Base-by-base conservation (phyloP, 2,797 vertebrate species). In the Melanotaenia maccullochi region DNA sequence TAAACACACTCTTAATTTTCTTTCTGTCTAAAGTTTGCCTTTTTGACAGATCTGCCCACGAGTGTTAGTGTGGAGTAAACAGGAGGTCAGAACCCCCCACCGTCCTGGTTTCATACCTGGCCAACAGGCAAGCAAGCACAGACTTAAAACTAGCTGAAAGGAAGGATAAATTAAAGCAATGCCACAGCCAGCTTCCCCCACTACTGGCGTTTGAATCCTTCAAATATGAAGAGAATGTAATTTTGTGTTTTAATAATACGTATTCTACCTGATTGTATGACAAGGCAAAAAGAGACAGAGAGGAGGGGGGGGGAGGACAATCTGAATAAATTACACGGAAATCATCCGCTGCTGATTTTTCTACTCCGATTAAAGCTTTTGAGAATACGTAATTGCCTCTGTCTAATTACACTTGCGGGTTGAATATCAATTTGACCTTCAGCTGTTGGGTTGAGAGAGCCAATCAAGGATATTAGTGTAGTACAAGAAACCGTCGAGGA, bases 361-460 rank as follows among this genome's bases (percentile, higher is more conserved):
- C 82, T 87, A 84, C 90, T 81, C 89, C 87, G 90, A 92, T 90
- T 92, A 90, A 87, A 90, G 92, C 93, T 91, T 93, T 92, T 90
- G 89, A 93, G 92, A 92, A 93, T 92, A 90, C 92, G 89, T 93
- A 94, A 93, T 94, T 93, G 91, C 87, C 89, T 91, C 91, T 86
- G 82, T 93, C 94, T 96, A 94, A 94, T 95, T 96, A 96, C 93
- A 94, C 93, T 93, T 94, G 92, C 93, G 90, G 75, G 89, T 93
- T 94, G 96, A 96, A 96, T 94, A 96, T 95, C 90, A 96, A 94
- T 96, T 97, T 96, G 95, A 95, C 95, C 95, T 96, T 96, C 95
- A 96, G 94, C 94, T 94, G 93, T 94, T 95, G 93, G 95, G 92
- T 94, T 93, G 93, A 96, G 94, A 94, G 93, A 94, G 94, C 95